phyloP scores from a whole-genome alignment of 2,797 vertebrate species.

The Thamnophis elegans region DNA sequence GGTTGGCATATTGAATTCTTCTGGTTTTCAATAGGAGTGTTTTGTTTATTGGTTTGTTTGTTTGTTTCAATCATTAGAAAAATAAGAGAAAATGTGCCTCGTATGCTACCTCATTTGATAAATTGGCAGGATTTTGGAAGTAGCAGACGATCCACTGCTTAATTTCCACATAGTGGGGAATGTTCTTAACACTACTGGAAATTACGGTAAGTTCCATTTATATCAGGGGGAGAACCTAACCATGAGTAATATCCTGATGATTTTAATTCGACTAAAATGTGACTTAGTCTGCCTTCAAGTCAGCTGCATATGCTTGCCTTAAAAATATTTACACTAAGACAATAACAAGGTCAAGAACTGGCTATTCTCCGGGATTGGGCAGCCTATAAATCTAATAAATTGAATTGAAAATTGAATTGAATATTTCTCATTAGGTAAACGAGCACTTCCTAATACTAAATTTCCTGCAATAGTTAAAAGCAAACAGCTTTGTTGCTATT shows the following conservation, averaged over 20 bases:
- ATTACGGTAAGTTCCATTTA: not conserved
- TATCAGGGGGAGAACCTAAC: not conserved
- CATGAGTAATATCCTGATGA: not conserved
- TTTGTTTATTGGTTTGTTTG: not conserved
- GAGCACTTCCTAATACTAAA: not conserved
- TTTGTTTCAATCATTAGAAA: not conserved
- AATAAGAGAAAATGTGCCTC: not conserved
- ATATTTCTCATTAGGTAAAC: not conserved
- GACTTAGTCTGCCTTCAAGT: not conserved
- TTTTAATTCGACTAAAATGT: not conserved
- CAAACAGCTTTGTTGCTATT: not conserved
- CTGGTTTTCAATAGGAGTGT: not conserved
- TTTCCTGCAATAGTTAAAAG: not conserved
- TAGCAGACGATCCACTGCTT: not conserved
- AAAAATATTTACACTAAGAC: not conserved
- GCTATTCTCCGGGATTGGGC: no score
- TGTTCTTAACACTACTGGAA: not conserved
- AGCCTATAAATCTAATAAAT: no score
- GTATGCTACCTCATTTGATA: not conserved
- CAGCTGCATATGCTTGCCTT: not conserved
- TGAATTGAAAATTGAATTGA: no score
- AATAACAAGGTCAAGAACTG: not conserved
- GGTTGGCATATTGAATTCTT: not conserved
- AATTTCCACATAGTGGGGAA: not conserved
- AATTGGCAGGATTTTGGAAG: not conserved